Evolutionary conservation across 2,113 vertebrate genomes (phyloP).

Genomic region (Osmerus eperlanus): DNA sequence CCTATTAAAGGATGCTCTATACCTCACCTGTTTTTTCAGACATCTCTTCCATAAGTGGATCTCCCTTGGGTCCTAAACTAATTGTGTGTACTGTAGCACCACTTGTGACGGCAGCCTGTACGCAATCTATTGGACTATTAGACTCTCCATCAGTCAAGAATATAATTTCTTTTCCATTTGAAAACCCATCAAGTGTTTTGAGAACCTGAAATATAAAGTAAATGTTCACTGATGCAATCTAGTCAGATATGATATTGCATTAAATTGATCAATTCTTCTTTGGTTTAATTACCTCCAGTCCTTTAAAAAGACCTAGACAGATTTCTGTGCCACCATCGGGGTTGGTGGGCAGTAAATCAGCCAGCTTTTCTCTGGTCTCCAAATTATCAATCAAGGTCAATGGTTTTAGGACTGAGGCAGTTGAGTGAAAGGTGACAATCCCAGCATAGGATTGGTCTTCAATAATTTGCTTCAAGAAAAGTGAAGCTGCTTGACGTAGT

Average conservation of each 20-base stretch:
- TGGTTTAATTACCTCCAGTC: slow-evolving; percentile 20
- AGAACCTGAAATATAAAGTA: slow-evolving; percentile 50
- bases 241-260: too few relatives aligned
- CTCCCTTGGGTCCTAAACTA: slow-evolving; percentile 50
- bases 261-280: too few relatives aligned
- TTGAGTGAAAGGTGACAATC: slow-evolving; percentile 36
- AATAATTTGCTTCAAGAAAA: slow-evolving; percentile 65
- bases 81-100: slow-evolving; percentile 64
- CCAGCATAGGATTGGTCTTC: slow-evolving; percentile 59
- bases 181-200: slow-evolving; percentile 34
- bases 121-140: slow-evolving; percentile 33
- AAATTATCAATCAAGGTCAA: slow-evolving; percentile 24
- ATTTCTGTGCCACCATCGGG: not conserved
- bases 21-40: slow-evolving; percentile 52
- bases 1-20: too few relatives aligned
- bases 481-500: slow-evolving; percentile 58
- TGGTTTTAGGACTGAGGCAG: not conserved
- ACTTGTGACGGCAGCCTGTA: slow-evolving; percentile 35
- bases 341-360: not conserved
- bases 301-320: slow-evolving; percentile 25
- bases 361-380: slow-evolving; percentile 9
- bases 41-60: slow-evolving; percentile 45
- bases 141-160: slow-evolving; percentile 57
- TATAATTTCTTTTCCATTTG: slow-evolving; percentile 62
- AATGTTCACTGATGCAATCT: not conserved